These are phyloP conservation scores for Melanostoma scalare DNA, from an alignment of 2,888 invertebrate species.

Conservation along the genomic window DNA sequence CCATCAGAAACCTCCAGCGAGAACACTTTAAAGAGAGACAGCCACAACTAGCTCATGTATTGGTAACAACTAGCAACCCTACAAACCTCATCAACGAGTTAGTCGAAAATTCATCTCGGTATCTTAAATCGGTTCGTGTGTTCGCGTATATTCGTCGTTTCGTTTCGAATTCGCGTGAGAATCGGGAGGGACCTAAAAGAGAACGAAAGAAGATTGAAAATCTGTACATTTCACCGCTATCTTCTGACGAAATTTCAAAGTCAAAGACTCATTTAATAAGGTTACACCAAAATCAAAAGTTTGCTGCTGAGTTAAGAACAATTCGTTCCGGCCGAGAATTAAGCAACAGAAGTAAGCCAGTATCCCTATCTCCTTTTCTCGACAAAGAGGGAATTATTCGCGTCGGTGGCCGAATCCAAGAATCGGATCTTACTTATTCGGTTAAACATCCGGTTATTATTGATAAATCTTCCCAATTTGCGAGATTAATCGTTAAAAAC, in stretches of 20 bases:
- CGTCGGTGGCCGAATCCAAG: neutral
- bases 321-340: too few relatives aligned
- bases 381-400: neutral
- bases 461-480: neutral
- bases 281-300: too few relatives aligned
- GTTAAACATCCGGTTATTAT: conserved; percentile 4
- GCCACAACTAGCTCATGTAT: neutral
- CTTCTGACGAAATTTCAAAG: too few relatives aligned
- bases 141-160: too few relatives aligned
- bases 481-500: neutral
- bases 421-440: neutral
- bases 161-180: too few relatives aligned
- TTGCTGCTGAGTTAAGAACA: too few relatives aligned
- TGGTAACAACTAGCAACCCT: neutral
- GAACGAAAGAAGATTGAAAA: too few relatives aligned
- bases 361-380: too few relatives aligned
- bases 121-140: neutral
- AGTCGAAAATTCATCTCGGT: neutral
- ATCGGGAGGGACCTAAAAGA: too few relatives aligned
- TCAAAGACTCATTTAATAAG: too few relatives aligned
- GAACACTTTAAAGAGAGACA: neutral
- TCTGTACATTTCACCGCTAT: too few relatives aligned
- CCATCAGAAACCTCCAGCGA: neutral
- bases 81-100: neutral
- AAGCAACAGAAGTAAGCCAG: too few relatives aligned